Evolutionary conservation across 2,113 vertebrate genomes (phyloP), one percentile per base, ranked within the genome.

Genomic region (Rhinichthys klamathensis): DNA sequence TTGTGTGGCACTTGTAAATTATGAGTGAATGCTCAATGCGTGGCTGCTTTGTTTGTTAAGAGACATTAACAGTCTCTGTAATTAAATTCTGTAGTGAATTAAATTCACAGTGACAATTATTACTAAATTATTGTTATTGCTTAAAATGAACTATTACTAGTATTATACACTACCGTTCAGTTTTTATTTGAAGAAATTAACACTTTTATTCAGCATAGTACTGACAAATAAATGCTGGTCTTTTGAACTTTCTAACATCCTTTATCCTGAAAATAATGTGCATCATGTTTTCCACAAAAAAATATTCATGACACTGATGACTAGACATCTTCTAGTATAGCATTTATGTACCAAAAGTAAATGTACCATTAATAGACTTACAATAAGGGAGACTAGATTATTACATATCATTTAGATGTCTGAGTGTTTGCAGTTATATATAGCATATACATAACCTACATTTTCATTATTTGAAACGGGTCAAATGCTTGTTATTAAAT

Each of bases 81-180:
- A 88, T 82, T 85, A 79, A 44, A 6, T 72, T 73, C 4, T 16
- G 49, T 21, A 41, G 15, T 51, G 51, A 58, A 83, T 44, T 30
- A 49, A 74, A n/a, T n/a, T n/a, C 46, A 15, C 6, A 54, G 54
- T 8, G 6, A 56, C 18, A 56, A 21, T 8, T 21, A 21, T 70
- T 21, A 69, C 18, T 27, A 30, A 30, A 16, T 65, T 63, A 27
- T 63, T 65, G 27, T 15, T 65, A 16, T 7, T 65, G 8, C 27
- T 30, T 63, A 61, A 61, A 63, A 54, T 2, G 6, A 54, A 21
- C 16, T 8, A 18, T 67, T 35, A 3, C 25, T 11, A 38, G 16
- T 67, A 35, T 69, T 21, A 69, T 38, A 69, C 16, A 67, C 6
- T 35, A 9, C 9, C 3, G 58, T 11, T 35, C 63, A 69, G 7